Percentiles rank a stretch among this genome's conserved stretches.
These are phyloP conservation scores for Bubalus kerabau DNA, from an alignment of 2,113 vertebrate species.

Conservation along the genomic window DNA sequence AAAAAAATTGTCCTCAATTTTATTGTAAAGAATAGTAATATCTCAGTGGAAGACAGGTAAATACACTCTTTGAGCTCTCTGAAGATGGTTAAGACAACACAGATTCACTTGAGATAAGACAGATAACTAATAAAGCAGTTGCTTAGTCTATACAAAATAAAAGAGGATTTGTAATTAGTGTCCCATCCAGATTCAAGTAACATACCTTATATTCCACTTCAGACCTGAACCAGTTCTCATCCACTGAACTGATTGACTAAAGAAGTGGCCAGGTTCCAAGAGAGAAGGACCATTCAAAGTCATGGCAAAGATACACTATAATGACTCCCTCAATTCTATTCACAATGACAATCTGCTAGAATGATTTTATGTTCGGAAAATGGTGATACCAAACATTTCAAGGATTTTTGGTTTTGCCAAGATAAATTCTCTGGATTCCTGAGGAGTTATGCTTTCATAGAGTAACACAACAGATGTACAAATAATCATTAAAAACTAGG, in stretches of 20 bases:
- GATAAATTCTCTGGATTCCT: neutral
- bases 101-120: neutral
- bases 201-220: neutral
- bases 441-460: neutral
- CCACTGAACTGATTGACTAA: neutral
- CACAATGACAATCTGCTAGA: neutral
- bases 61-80: neutral
- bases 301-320: neutral
- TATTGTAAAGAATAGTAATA: neutral
- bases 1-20: neutral
- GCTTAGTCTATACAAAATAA: neutral
- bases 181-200: neutral
- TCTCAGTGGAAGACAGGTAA: neutral
- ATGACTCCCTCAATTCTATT: neutral
- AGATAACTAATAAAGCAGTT: neutral
- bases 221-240: neutral
- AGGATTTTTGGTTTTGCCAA: neutral
- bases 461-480: neutral
- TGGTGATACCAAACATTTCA: neutral
- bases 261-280: neutral
- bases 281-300: neutral
- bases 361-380: neutral
- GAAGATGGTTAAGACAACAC: neutral
- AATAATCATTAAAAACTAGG: neutral
- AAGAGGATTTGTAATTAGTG: too few relatives aligned